Percentiles rank a stretch among this genome's conserved stretches.
Evolutionary conservation across 2,888 invertebrate genomes (phyloP).

Genomic region (Pocota personata): DNA sequence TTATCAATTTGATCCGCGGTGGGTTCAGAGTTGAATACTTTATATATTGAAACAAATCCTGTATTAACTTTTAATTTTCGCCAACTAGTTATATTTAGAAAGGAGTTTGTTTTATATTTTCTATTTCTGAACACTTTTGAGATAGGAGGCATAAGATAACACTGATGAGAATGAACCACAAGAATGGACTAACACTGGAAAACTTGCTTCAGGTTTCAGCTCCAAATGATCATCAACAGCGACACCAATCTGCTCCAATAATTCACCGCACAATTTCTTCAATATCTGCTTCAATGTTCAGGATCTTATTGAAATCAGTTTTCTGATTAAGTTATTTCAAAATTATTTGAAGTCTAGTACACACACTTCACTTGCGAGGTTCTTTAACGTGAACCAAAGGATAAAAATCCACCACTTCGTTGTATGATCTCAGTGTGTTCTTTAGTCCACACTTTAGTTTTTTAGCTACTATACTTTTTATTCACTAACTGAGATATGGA

Average conservation of each 20-base stretch:
- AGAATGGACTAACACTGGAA: not conserved
- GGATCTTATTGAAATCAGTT: not conserved
- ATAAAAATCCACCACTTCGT: constrained; percentile 4
- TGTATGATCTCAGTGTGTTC: not conserved
- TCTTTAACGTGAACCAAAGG: not conserved
- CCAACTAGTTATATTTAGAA: not conserved
- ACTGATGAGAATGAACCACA: not conserved
- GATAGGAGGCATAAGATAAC: not conserved
- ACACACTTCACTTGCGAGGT: not conserved
- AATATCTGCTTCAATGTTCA: constrained; percentile 1
- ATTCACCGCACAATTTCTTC: not conserved
- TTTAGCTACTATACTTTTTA: not conserved
- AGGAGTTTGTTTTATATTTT: not conserved
- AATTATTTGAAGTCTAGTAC: not conserved
- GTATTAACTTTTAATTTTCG: not conserved
- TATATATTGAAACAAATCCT: not conserved
- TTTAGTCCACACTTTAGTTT: not conserved
- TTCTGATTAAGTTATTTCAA: not conserved
- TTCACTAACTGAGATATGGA: not conserved
- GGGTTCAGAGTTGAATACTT: not conserved
- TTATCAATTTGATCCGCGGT: not conserved
- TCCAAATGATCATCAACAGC: not conserved
- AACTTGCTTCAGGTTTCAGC: not conserved
- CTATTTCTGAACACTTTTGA: not conserved
- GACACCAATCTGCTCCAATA: not conserved